Percentiles rank a stretch among this genome's conserved stretches.
Evolutionary conservation across 1,140 invertebrate species (phyloP).

Genomic region (Leucophenga varia): DNA sequence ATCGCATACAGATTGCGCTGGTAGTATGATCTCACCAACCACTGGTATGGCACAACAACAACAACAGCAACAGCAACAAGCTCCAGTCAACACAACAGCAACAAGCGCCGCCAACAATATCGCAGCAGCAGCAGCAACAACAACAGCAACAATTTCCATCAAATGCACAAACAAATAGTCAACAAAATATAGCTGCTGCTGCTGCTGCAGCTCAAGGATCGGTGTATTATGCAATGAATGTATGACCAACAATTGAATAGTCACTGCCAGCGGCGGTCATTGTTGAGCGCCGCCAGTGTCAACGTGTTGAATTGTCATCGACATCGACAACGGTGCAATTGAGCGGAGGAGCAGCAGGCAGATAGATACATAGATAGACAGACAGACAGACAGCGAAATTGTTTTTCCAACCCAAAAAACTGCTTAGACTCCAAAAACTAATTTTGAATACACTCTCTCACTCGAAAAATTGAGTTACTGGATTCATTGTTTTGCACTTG

Average conservation of each 20-base stretch:
- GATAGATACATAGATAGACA: too few relatives aligned
- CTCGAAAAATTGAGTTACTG: slow-evolving; percentile 10
- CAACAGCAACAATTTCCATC: slow-evolving; percentile 16
- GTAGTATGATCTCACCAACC: slow-evolving; percentile 58
- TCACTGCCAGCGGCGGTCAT: slow-evolving; percentile 53
- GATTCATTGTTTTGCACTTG: slow-evolving; percentile 24
- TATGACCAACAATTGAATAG: slow-evolving; percentile 57
- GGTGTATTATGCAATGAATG: slow-evolving; percentile 59
- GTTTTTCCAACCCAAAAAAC: not conserved
- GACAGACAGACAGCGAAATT: too few relatives aligned
- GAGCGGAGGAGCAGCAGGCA: too few relatives aligned
- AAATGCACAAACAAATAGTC: not conserved
- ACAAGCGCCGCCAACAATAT: slow-evolving; percentile 22
- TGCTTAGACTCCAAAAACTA: slow-evolving; percentile 2
- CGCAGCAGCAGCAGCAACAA: slow-evolving; percentile 24
- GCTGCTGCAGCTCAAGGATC: slow-evolving; percentile 40
- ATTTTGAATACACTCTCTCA: slow-evolving; percentile 2
- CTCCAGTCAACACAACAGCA: slow-evolving; percentile 25
- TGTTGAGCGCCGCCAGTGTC: slow-evolving; percentile 55
- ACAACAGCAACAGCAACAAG: slow-evolving; percentile 11
- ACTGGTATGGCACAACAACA: slow-evolving; percentile 34
- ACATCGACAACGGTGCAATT: slow-evolving; percentile 53
- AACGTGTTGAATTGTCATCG: slow-evolving; percentile 53
- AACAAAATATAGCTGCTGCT: slow-evolving; percentile 14
- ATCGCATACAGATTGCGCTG: slow-evolving; percentile 56